phyloP scores from a whole-genome alignment of 2,797 vertebrate species.

The Crax fasciolata region DNA sequence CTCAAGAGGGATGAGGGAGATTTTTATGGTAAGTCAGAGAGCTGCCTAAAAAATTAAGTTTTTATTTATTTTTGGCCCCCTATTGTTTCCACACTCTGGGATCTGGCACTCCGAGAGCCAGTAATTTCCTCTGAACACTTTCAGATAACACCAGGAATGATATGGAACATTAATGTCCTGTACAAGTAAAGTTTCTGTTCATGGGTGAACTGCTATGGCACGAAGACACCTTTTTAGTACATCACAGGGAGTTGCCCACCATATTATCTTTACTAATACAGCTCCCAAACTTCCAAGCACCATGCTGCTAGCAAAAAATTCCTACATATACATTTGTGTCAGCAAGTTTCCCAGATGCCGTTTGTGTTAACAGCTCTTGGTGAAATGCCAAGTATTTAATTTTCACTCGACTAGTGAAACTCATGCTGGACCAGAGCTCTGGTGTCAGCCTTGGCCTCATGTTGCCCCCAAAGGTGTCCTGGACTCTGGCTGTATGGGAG shows the following conservation, averaged over 20 bases:
- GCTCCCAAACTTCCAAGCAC: not conserved
- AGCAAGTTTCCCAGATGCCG: not conserved
- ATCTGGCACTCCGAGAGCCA: not conserved
- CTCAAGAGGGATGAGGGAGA: not conserved
- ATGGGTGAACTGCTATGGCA: not conserved
- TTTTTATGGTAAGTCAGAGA: not conserved
- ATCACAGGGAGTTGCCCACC: not conserved
- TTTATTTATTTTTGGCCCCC: not conserved
- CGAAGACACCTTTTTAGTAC: not conserved
- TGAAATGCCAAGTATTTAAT: not conserved
- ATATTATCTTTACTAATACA: not conserved
- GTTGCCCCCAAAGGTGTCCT: not conserved
- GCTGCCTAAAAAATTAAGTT: not conserved
- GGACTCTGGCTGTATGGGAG: not conserved
- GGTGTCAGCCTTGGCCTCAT: not conserved
- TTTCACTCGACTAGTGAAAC: not conserved
- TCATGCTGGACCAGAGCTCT: not conserved
- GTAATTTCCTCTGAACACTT: slow-evolving; percentile 26
- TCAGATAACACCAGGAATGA: not conserved
- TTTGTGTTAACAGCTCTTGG: not conserved
- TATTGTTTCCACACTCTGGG: not conserved
- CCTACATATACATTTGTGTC: not conserved
- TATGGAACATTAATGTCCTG: not conserved
- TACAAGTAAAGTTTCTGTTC: not conserved
- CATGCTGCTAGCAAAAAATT: not conserved